Percentiles rank a stretch among this genome's conserved stretches.
Evolutionary conservation across 2,797 vertebrate genomes (phyloP).

Genomic region (Triplophysa bombifrons): DNA sequence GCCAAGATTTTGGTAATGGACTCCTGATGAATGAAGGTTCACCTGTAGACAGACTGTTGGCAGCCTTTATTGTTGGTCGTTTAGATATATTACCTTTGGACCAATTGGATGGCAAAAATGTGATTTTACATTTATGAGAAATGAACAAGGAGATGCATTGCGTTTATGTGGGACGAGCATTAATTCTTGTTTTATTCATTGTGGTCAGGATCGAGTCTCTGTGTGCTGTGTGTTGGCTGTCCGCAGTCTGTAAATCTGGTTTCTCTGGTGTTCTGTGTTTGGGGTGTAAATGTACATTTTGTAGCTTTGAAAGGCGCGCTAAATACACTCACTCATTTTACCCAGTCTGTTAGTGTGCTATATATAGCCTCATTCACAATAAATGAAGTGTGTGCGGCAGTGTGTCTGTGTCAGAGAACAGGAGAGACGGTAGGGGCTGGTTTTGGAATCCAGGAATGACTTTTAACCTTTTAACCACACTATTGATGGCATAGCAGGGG

Average conservation of each 20-base stretch:
- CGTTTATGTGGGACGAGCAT: conserved; percentile 21
- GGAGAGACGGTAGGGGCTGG: not conserved
- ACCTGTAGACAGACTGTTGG: conserved; percentile 74
- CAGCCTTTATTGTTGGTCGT: conserved; percentile 53
- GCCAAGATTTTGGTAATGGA: conserved; percentile 63
- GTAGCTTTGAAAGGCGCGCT: conserved; percentile 57
- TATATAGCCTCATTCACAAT: conserved; percentile 77
- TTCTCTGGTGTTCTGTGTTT: conserved; percentile 55
- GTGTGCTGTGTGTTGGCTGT: not conserved
- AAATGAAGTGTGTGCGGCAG: conserved; percentile 58
- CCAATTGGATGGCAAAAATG: conserved; percentile 50
- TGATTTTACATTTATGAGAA: conserved; percentile 47
- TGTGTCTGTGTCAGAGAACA: conserved; percentile 22
- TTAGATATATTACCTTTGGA: conserved; percentile 51
- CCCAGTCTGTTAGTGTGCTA: conserved; percentile 64
- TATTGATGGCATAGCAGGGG: not conserved
- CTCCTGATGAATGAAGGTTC: conserved; percentile 66
- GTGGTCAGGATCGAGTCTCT: conserved; percentile 24
- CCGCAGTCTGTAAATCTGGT: conserved; percentile 38
- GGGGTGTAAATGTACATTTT: conserved; percentile 54
- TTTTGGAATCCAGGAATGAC: conserved; percentile 11
- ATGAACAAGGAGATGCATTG: conserved; percentile 10
- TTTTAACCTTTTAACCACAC: conserved; percentile 25
- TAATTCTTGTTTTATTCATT: conserved; percentile 26
- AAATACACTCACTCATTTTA: conserved; percentile 63